Conservation (phyloP, 2,888 invertebrate genomes). For the Melinaea menophilus region DNA sequence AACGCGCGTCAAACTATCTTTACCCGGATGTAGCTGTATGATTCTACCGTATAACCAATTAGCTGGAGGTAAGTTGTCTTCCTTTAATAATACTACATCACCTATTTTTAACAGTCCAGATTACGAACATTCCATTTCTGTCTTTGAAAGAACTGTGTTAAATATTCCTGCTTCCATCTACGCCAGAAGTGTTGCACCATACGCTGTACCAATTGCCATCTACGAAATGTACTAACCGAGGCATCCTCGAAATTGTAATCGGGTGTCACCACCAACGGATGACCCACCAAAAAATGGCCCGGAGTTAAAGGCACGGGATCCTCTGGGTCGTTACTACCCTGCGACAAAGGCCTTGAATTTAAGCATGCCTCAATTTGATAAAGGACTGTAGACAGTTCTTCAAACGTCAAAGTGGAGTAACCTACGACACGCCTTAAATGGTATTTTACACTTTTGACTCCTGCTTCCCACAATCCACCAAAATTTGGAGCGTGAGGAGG, state of each 20-base stretch:
- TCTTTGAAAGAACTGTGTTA: conserved; percentile 23
- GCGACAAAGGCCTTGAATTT: conserved; percentile 32
- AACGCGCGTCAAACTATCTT: conserved; percentile 31
- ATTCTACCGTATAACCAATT: conserved; percentile 31
- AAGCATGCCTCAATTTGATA: conserved; percentile 34
- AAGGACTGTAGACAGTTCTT: conserved; percentile 29
- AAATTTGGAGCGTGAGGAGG: conserved; percentile 27
- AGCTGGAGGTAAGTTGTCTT: conserved; percentile 30
- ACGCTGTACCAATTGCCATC: conserved; percentile 32
- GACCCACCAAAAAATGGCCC: conserved; percentile 34
- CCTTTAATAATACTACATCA: conserved; percentile 31
- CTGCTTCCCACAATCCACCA: conserved; percentile 32
- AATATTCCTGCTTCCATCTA: conserved; percentile 31
- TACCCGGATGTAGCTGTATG: conserved; percentile 29
- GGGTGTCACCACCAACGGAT: conserved; percentile 24
- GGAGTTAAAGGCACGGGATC: conserved; percentile 29
- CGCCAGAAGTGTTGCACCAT: conserved; percentile 33
- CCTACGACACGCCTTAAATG: conserved; percentile 29
- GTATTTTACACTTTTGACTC: conserved; percentile 24
- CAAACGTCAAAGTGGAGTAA: conserved; percentile 26
- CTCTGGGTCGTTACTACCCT: conserved; percentile 14
- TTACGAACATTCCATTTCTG: conserved; percentile 27
- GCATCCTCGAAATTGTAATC: conserved; percentile 23
- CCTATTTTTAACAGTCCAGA: conserved; percentile 30
- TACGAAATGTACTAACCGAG: conserved; percentile 19